Conservation (phyloP, 2,888 invertebrate species). For the Cancer borealis region DNA sequence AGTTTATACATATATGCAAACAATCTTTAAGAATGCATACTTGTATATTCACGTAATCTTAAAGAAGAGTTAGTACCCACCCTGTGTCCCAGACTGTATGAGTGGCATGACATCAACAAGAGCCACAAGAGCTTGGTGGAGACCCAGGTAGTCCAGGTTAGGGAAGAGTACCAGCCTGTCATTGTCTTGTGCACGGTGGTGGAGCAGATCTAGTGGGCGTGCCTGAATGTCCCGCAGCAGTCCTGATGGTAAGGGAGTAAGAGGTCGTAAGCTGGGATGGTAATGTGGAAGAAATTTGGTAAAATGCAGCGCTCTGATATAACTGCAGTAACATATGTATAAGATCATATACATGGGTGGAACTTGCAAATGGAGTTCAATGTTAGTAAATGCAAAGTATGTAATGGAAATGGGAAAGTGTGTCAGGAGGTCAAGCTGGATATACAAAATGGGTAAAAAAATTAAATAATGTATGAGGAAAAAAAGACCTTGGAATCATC, state of each 20-base stretch:
- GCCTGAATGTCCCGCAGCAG: conserved; percentile 97
- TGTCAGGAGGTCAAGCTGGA: no score
- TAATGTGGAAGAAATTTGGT: neutral
- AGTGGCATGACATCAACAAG: conserved; percentile 96
- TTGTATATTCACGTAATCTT: neutral
- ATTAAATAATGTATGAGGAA: no score
- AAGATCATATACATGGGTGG: no score
- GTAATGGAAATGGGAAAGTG: no score
- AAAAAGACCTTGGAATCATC: no score
- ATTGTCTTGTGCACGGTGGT: conserved; percentile 91
- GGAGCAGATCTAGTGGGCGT: conserved; percentile 94
- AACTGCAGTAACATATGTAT: neutral
- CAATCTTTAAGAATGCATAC: neutral
- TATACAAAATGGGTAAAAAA: no score
- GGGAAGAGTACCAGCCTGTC: conserved; percentile 93
- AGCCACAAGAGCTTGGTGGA: conserved; percentile 93
- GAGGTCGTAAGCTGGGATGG: neutral
- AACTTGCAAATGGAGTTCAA: no score
- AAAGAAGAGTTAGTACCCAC: conserved; percentile 81
- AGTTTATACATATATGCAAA: neutral
- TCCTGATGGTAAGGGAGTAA: conserved; percentile 83
- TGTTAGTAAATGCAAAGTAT: no score
- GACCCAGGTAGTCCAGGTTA: conserved; percentile 96
- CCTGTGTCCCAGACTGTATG: conserved; percentile 92
- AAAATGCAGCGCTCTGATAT: neutral